Percentiles rank a stretch among this genome's conserved stretches.
Conservation (phyloP, 2,113 vertebrate species). For the Panurus biarmicus region DNA sequence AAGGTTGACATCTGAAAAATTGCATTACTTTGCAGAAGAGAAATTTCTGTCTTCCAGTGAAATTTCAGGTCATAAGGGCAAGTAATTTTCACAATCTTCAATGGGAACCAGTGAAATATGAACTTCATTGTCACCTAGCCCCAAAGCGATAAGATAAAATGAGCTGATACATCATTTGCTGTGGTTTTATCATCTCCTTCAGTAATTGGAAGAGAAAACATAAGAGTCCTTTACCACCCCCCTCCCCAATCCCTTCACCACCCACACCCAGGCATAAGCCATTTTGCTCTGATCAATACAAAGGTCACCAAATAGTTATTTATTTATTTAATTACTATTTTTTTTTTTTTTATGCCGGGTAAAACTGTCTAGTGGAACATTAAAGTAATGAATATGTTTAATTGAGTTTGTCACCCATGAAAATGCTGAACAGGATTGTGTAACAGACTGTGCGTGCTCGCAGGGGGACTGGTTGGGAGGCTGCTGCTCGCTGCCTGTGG, state of each 20-base stretch:
- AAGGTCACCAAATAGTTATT: conserved; percentile 73
- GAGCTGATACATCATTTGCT: conserved; percentile 87
- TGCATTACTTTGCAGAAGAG: conserved; percentile 85
- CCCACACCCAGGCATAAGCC: conserved; percentile 64
- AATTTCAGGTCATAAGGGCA: conserved; percentile 85
- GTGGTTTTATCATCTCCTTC: conserved; percentile 82
- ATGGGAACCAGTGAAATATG: conserved; percentile 86
- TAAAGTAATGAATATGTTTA: conserved; percentile 78
- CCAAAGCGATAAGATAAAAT: conserved; percentile 86
- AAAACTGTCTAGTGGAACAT: conserved; percentile 69
- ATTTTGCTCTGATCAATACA: conserved; percentile 76
- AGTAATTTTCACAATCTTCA: conserved; percentile 86
- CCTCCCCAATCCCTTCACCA: conserved; percentile 53
- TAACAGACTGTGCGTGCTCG: not conserved
- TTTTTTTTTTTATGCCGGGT: conserved; percentile 52
- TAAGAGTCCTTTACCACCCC: conserved; percentile 60
- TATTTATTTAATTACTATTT: conserved; percentile 69
- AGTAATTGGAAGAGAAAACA: conserved; percentile 84
- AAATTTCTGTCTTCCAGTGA: conserved; percentile 85
- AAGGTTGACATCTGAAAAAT: conserved; percentile 89
- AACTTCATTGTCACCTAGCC: conserved; percentile 88
- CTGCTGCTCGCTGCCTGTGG: not conserved
- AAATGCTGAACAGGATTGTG: conserved; percentile 56
- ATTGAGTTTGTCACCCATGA: conserved; percentile 79
- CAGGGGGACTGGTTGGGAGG: not conserved